phyloP scores from a whole-genome alignment of 1,140 invertebrate species.

The Leucophenga varia region DNA sequence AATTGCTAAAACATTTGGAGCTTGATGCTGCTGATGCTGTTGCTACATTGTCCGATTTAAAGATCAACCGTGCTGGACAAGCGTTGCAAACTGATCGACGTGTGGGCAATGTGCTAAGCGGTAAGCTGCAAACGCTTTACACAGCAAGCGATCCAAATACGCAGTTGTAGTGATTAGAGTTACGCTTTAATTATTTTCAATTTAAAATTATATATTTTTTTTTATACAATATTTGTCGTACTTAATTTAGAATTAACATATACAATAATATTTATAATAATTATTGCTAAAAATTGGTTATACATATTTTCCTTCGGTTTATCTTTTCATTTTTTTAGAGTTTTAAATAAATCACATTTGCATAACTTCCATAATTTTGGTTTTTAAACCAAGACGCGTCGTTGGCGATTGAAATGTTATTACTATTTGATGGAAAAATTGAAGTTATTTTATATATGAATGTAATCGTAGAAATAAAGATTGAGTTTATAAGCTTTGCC shows the following conservation, averaged over 20 bases:
- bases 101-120: slow-evolving; percentile 75
- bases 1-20: slow-evolving; percentile 64
- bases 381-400: too few relatives aligned
- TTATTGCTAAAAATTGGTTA: slow-evolving; percentile 22
- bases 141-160: slow-evolving; percentile 60
- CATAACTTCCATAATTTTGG: too few relatives aligned
- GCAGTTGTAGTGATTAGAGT: too few relatives aligned
- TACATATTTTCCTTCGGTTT: slow-evolving; percentile 19
- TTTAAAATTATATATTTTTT: too few relatives aligned
- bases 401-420: too few relatives aligned
- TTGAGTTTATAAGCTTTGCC: too few relatives aligned
- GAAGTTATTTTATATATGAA: too few relatives aligned
- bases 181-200: too few relatives aligned
- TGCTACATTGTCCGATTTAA: slow-evolving; percentile 67
- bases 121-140: slow-evolving; percentile 70
- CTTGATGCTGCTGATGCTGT: slow-evolving; percentile 59
- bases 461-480: too few relatives aligned
- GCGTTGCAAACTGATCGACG: slow-evolving; percentile 61
- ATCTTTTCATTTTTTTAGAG: slow-evolving; percentile 4
- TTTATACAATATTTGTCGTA: slow-evolving; percentile 1
- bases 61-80: slow-evolving; percentile 64
- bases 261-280: slow-evolving; percentile 19
- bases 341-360: too few relatives aligned
- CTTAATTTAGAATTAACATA: slow-evolving; percentile 27
- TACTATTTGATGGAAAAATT: too few relatives aligned